Evolutionary conservation across 2,888 invertebrate genomes (phyloP), one percentile per base, ranked within the genome.

Genomic region (Xylota segnis): DNA sequence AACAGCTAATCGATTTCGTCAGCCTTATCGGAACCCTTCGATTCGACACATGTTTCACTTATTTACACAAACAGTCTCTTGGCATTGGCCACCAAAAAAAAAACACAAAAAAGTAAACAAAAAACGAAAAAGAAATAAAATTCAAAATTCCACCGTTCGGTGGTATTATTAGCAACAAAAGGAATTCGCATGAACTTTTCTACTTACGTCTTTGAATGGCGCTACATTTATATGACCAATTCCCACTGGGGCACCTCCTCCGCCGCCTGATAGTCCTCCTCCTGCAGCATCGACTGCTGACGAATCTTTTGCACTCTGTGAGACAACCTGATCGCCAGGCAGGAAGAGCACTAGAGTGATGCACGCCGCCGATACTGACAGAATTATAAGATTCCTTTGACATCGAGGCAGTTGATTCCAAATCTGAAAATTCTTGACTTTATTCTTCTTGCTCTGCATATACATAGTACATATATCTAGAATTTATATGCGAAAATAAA

Each of bases 341-440:
- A 95, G 91, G 88, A 95, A 93, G 88, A 95, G 94, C 88, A 95
- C 91, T 86, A 95, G 91, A 65, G 94, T 94, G 87, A 95, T 92
- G 87, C 94, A 91, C 84, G 95, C 90, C 59, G 95, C 93, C 81
- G 94, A 91, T 82, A 94, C 87, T 78, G 94, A 90, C 88, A 96
- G 94, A 89, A 96, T 95, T 65, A 96, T 93, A 88, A 97, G 93
- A 89, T 96, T 96, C 88, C 96, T 94, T 91, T 97, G 97, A 90
- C 97, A 94, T 88, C 97, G 94, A 16, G 97, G 97, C 75, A 97
- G 92, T 88, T 96, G 96, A 91, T 97, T 97, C 97, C 97, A 97
- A 93, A 95, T 94, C 97, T 97, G 92, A 74, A 74, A 50, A 71
- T 23, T 61, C 23, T n/a, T 40, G 10, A 54, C 32, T 34, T 61